Conservation (phyloP, 2,888 invertebrate genomes). For the Pachliopta kotzebuea region DNA sequence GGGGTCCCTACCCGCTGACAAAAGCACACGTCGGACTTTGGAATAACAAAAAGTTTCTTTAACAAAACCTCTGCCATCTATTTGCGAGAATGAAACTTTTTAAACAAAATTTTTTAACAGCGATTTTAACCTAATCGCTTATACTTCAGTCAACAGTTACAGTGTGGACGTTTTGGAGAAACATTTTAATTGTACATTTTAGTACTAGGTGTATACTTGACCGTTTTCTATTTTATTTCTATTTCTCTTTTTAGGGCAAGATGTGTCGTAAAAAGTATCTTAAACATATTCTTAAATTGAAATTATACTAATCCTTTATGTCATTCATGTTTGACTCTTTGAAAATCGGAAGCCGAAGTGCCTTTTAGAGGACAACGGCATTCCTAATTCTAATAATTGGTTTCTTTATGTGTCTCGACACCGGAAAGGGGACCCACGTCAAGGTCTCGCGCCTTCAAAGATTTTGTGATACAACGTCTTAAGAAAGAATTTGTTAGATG, state of each 20-base stretch:
- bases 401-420: slow-evolving; percentile 57
- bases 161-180: background rate
- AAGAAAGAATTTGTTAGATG: slow-evolving; percentile 46
- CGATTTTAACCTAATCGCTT: background rate
- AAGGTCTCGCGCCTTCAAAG: slow-evolving; percentile 63
- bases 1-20: slow-evolving; percentile 59
- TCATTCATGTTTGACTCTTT: slow-evolving; percentile 54
- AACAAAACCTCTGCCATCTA: slow-evolving; percentile 44
- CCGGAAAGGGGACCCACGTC: slow-evolving; percentile 75
- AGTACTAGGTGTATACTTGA: background rate
- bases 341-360: slow-evolving; percentile 71
- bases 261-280: background rate
- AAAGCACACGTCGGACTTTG: slow-evolving; percentile 50
- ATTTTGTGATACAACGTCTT: slow-evolving; percentile 66
- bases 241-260: too few species aligned
- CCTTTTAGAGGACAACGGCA: slow-evolving; percentile 52
- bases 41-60: slow-evolving; percentile 37
- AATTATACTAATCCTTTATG: slow-evolving; percentile 62
- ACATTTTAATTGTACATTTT: background rate
- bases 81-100: slow-evolving; percentile 38
- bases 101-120: slow-evolving; percentile 22
- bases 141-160: background rate
- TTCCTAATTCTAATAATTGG: slow-evolving; percentile 72
- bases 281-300: slow-evolving; percentile 45
- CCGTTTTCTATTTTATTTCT: too few species aligned